Percentiles rank a stretch among this genome's conserved stretches.
Evolutionary conservation across 2,888 invertebrate species (phyloP).

Genomic region (Acanthosepion pharaonis): DNA sequence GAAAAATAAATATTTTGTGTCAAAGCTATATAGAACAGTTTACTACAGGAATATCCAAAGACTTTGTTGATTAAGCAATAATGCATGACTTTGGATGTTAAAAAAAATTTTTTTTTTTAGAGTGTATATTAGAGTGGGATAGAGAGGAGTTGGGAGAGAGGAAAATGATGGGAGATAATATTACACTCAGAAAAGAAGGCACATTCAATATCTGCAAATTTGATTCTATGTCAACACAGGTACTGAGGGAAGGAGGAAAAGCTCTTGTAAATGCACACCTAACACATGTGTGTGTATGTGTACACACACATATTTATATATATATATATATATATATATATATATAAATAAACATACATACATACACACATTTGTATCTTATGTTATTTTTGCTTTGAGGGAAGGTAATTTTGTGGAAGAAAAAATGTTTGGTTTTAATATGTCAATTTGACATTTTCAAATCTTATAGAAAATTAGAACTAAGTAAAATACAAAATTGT

Average conservation of each 20-base stretch:
- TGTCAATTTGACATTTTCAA: not conserved
- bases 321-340: not conserved
- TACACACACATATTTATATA: not conserved
- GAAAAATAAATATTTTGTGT: no score
- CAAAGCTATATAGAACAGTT: no score
- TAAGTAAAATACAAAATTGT: not conserved
- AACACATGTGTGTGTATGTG: not conserved
- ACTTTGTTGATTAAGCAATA: not conserved
- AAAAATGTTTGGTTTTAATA: not conserved
- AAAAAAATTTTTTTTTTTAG: not conserved
- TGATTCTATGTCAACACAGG: not conserved
- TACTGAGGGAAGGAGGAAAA: not conserved
- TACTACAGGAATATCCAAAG: not conserved
- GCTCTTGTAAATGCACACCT: not conserved
- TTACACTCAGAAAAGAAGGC: slow-evolving; percentile 8
- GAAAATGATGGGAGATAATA: not conserved
- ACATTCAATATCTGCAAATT: not conserved
- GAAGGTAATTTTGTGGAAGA: not conserved
- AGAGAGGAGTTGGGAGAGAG: not conserved
- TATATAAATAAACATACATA: no score
- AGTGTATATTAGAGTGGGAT: not conserved
- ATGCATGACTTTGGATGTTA: not conserved
- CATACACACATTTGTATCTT: no score
- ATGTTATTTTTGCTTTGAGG: not conserved
- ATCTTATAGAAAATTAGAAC: not conserved